A percentile compares a stretch with the other conserved stretches of the same genome.
Evolutionary conservation across 2,113 vertebrate species (phyloP).

Genomic region (Mus spicilegus): DNA sequence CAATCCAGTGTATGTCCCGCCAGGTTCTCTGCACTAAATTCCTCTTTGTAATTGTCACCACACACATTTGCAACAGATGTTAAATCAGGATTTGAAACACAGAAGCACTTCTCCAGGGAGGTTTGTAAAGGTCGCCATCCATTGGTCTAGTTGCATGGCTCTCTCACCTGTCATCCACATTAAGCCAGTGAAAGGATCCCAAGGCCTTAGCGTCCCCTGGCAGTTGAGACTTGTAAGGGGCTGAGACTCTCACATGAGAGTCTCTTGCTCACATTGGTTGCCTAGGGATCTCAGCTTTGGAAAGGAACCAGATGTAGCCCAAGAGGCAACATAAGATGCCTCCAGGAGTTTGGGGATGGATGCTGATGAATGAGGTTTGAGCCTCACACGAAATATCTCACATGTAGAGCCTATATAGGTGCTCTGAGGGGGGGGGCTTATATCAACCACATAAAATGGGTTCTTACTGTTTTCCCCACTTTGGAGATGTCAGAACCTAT

Average conservation of each 20-base stretch:
- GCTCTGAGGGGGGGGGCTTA: neutral
- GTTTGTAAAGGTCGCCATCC: neutral
- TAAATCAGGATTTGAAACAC: constrained; percentile 42
- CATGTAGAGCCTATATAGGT: neutral
- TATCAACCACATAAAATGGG: neutral
- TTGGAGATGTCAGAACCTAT: neutral
- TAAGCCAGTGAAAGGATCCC: neutral
- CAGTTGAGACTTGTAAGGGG: neutral
- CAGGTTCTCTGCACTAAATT: neutral
- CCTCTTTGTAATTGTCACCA: neutral
- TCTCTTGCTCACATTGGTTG: neutral
- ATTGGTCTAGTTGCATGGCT: neutral
- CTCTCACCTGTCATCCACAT: neutral
- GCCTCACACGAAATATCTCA: constrained; percentile 3
- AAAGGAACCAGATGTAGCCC: neutral
- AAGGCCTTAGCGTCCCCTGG: neutral
- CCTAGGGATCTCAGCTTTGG: neutral
- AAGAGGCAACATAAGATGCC: neutral
- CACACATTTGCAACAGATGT: neutral
- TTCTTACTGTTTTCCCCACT: neutral
- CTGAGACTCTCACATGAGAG: neutral
- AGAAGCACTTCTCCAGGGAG: neutral
- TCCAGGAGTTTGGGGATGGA: neutral
- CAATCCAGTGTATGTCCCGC: neutral
- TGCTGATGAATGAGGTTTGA: neutral